Evolutionary conservation across 2,888 invertebrate species (phyloP), one percentile per base, ranked within the genome.

Genomic region (Mycalesis mineus): DNA sequence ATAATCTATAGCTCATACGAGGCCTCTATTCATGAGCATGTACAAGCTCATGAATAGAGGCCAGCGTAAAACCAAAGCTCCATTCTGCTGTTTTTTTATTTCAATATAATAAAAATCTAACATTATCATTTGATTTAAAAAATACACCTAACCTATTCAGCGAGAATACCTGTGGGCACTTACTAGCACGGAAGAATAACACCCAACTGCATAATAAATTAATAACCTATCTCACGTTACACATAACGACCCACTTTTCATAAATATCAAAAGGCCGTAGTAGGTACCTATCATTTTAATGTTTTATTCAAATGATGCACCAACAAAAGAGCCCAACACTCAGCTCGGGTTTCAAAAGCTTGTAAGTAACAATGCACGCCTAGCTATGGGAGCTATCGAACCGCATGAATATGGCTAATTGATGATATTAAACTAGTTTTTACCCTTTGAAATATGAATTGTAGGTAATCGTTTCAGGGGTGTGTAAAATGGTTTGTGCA

Each of bases 221-320:
- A 53, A 45, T 44, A 44, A 53, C 45, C 17, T 58, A 57, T 62
- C 54, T 68, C 64, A 64, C 44, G 54, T 68, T 62, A 63, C 64
- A 17, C 55, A 55, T 65, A 62, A 60, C 57, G 52, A 51, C 55
- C 65, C 63, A 52, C 57, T 51, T 37, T 61, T 63, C 63, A 67
- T 70, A 70, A 68, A 69, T 68, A 78, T 78, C 78, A 78, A 80
- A 70, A 72, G 71, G 77, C 77, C 77, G 44, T 44, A 53, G 44
- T 33, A 7, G 77, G 36, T 44, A 53, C 53, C 44, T 15, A 78
- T 81, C 80, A 77, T 75, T 81, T 82, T 81, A 78, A 78, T 79
- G 81, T 79, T 80, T 86, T 86, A 88, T 87, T 88, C 82, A 87
- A 86, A 87, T 86, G 75, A 75, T 77, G 75, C 72, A 73, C 72